Evolutionary conservation across 1,140 invertebrate species (phyloP).

Genomic region (Steinernema khuongi): DNA sequence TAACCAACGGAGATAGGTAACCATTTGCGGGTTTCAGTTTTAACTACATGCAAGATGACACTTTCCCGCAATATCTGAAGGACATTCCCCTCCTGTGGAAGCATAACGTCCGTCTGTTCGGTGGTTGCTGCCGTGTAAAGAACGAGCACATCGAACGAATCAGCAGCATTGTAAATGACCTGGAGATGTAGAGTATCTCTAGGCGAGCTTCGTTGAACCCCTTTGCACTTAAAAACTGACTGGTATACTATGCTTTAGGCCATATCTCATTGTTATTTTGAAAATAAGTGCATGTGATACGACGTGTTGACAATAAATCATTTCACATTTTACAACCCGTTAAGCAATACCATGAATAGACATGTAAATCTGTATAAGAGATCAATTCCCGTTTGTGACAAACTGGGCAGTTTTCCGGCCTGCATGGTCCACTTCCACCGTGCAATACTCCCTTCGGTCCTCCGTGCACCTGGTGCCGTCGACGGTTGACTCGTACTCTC

Average conservation of each 20-base stretch:
- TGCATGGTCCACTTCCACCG: neutral
- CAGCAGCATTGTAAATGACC: slow-evolving; percentile 13
- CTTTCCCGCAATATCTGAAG: slow-evolving; percentile 27
- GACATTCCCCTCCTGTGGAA: slow-evolving; percentile 26
- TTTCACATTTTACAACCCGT: no score
- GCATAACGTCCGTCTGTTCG: slow-evolving; percentile 35
- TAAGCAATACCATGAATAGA: no score
- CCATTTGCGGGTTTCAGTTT: neutral
- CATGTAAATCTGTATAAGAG: no score
- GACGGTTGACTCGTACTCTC: neutral
- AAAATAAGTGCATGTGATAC: no score
- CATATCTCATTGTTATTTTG: no score
- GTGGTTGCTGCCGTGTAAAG: slow-evolving; percentile 38
- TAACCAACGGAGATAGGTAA: neutral
- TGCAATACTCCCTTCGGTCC: neutral
- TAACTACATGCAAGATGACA: neutral
- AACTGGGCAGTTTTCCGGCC: no score
- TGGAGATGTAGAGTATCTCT: no score
- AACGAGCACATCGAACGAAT: slow-evolving; percentile 30
- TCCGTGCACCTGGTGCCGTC: neutral
- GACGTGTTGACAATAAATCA: no score
- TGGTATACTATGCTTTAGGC: no score
- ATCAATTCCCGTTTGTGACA: no score
- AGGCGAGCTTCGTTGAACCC: no score
- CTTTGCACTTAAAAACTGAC: no score